phyloP scores from a whole-genome alignment of 2,888 invertebrate species.

The Dyspetes luteomarginatus region DNA sequence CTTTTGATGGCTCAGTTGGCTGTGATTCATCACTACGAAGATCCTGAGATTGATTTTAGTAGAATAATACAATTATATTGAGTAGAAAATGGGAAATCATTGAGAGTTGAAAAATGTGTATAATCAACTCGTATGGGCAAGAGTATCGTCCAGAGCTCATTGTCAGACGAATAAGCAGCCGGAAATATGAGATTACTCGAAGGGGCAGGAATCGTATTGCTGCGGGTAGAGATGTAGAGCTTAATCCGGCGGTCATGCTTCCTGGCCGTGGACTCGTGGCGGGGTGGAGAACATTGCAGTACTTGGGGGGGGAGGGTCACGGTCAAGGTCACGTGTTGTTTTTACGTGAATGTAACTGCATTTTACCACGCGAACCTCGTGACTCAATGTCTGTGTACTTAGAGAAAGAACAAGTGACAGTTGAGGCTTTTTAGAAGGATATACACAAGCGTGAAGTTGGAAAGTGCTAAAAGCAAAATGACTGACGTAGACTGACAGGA shows the following conservation, averaged over 20 bases:
- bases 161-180: slow-evolving; percentile 3
- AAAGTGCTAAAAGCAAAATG: background rate
- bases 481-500: background rate
- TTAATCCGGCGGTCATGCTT: slow-evolving; percentile 47
- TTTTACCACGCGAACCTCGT: slow-evolving; percentile 21
- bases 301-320: slow-evolving; percentile 63
- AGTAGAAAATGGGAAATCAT: background rate
- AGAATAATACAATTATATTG: no score
- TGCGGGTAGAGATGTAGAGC: background rate
- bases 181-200: slow-evolving; percentile 14
- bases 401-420: background rate
- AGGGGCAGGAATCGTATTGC: background rate
- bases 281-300: background rate
- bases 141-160: slow-evolving; percentile 11
- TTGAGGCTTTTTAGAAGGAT: background rate
- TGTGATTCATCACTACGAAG: background rate
- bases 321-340: slow-evolving; percentile 71
- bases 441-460: background rate
- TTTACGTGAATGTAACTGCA: slow-evolving; percentile 50
- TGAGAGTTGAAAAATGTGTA: background rate
- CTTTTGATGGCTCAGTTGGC: background rate
- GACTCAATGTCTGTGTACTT: background rate
- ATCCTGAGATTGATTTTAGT: background rate
- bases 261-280: slow-evolving; percentile 49
- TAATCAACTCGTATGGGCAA: background rate